phyloP scores from a whole-genome alignment of 2,888 invertebrate genomes.

The Drosophila setosimentum region DNA sequence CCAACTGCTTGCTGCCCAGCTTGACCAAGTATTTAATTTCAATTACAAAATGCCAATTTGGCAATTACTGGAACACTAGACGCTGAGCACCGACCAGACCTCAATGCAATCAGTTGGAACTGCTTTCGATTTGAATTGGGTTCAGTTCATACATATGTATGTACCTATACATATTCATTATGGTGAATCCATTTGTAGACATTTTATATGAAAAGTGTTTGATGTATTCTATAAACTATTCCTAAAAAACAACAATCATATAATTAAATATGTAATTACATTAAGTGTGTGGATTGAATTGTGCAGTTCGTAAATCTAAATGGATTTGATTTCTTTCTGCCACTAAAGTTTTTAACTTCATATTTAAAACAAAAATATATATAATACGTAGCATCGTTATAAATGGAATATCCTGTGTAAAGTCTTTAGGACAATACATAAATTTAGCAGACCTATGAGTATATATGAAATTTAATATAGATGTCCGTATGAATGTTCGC shows the following conservation, averaged over 20 bases:
- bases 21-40: constrained; percentile 73
- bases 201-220: not conserved
- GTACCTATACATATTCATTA: not conserved
- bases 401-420: not conserved
- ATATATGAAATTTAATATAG: not conserved
- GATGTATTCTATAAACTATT: not conserved
- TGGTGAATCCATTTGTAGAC: constrained; percentile 18
- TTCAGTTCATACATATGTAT: not conserved
- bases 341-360: not conserved
- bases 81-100: constrained; percentile 32
- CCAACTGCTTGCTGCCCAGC: constrained; percentile 20
- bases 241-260: not conserved
- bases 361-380: not conserved
- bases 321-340: not conserved
- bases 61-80: constrained; percentile 41
- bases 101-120: constrained; percentile 45
- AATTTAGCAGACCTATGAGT: not conserved
- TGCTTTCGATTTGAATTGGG: constrained; percentile 4
- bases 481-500: not conserved
- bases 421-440: not conserved
- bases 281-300: not conserved
- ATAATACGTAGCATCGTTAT: not conserved
- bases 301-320: not conserved
- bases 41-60: constrained; percentile 66
- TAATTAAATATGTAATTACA: not conserved